Percentiles rank a stretch among this genome's conserved stretches.
phyloP scores from a whole-genome alignment of 2,113 vertebrate species.

The Scomber scombrus region DNA sequence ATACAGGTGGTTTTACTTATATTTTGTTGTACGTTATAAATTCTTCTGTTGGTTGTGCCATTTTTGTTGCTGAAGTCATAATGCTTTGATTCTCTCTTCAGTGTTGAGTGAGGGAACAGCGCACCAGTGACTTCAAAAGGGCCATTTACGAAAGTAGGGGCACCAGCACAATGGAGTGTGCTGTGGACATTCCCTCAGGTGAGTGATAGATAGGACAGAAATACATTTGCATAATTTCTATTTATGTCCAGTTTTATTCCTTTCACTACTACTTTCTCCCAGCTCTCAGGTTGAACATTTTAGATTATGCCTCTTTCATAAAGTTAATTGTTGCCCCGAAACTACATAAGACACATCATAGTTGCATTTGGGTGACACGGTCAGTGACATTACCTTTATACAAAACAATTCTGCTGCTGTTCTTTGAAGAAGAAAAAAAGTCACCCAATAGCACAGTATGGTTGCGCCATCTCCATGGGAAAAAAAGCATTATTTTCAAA shows the following conservation, averaged over 20 bases:
- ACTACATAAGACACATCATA: too few relatives aligned
- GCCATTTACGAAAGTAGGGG: constrained; percentile 14
- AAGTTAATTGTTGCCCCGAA: too few relatives aligned
- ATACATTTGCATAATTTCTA: background rate
- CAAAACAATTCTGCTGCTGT: too few relatives aligned
- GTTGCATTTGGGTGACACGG: too few relatives aligned
- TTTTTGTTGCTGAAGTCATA: background rate
- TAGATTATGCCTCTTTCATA: background rate
- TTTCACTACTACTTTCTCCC: background rate
- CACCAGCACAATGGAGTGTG: constrained; percentile 77
- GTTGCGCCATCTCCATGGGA: too few relatives aligned
- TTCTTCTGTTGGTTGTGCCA: background rate
- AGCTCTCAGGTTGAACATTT: background rate
- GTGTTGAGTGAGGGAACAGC: constrained; percentile 37
- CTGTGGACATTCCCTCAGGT: constrained; percentile 78
- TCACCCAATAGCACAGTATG: background rate
- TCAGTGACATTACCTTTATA: too few relatives aligned
- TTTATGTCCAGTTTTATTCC: background rate
- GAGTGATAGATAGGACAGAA: constrained; percentile 8
- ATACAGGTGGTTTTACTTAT: background rate
- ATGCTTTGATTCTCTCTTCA: constrained; percentile 21
- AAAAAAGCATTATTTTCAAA: too few relatives aligned
- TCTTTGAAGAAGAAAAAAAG: background rate
- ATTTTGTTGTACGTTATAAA: background rate
- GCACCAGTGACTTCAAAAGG: constrained; percentile 32